Percentiles rank a stretch among this genome's conserved stretches.
These are phyloP conservation scores for Chaetura pelagica DNA, from an alignment of 2,113 vertebrate species.

Conservation along the genomic window DNA sequence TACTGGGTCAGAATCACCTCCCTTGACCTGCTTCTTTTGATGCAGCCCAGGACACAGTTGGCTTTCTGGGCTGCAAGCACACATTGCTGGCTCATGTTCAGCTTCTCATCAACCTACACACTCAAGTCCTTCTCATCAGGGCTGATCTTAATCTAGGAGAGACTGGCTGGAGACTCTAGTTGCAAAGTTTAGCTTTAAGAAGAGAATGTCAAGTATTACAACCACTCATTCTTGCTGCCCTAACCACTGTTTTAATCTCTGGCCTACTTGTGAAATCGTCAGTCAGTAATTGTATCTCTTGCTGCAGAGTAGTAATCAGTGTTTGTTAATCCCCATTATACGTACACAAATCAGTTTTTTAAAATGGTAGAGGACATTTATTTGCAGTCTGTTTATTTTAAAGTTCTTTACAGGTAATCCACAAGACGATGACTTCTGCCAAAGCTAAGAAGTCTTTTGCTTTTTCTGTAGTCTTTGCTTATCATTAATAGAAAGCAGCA, in stretches of 20 bases:
- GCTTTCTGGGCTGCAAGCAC: no score
- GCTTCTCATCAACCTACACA: no score
- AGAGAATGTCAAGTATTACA: slow-evolving; percentile 12
- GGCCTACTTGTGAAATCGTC: slow-evolving; percentile 39
- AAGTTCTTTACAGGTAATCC: slow-evolving; percentile 73
- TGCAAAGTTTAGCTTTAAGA: background rate
- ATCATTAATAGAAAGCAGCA: slow-evolving; percentile 89
- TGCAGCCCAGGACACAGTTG: no score
- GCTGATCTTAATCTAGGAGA: no score
- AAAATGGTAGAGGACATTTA: slow-evolving; percentile 58
- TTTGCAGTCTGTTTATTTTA: slow-evolving; percentile 70
- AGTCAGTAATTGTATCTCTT: slow-evolving; percentile 61
- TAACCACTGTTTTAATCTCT: background rate
- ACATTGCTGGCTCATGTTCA: no score
- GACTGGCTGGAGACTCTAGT: background rate
- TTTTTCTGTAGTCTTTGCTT: slow-evolving; percentile 74
- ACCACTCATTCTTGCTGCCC: background rate
- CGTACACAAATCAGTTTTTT: slow-evolving; percentile 68
- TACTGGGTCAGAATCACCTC: no score
- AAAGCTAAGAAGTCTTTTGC: slow-evolving; percentile 41
- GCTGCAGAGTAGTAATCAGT: slow-evolving; percentile 45
- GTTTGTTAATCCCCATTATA: slow-evolving; percentile 55
- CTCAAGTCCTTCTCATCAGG: no score
- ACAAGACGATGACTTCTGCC: slow-evolving; percentile 59
- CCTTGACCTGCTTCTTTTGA: no score